Conservation (phyloP, 2,113 vertebrate genomes). For the Caranx melampygus region DNA sequence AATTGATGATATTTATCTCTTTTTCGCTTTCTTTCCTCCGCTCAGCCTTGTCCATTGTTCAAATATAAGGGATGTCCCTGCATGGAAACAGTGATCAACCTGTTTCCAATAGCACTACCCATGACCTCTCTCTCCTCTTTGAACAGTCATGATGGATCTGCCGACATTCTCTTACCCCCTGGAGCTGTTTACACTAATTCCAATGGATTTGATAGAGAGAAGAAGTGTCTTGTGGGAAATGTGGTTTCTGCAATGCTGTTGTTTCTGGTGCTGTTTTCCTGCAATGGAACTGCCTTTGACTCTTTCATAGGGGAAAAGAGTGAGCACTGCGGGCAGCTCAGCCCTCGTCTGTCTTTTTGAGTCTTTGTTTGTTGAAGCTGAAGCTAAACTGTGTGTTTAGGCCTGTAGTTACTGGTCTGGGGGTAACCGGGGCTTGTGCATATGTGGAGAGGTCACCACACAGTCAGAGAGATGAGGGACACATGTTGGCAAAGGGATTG, state of each 20-base stretch:
- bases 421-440: slow-evolving; percentile 22
- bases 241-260: slow-evolving; percentile 48
- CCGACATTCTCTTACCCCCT: slow-evolving; percentile 67
- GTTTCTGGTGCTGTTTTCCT: too few relatives aligned
- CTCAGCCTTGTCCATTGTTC: slow-evolving; percentile 21
- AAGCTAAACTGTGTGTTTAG: slow-evolving; percentile 41
- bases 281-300: slow-evolving; percentile 13
- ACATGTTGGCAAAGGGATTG: slow-evolving; percentile 15
- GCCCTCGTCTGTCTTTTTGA: slow-evolving; percentile 36
- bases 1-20: slow-evolving; percentile 57
- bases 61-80: slow-evolving; percentile 26
- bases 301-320: slow-evolving; percentile 33
- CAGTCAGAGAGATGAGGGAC: slow-evolving; percentile 34
- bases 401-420: slow-evolving; percentile 28
- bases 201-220: slow-evolving; percentile 43
- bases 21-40: slow-evolving; percentile 14
- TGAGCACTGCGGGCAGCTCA: slow-evolving; percentile 30
- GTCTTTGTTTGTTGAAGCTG: slow-evolving; percentile 43
- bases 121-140: slow-evolving; percentile 54
- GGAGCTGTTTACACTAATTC: slow-evolving; percentile 67
- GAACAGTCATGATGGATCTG: slow-evolving; percentile 68
- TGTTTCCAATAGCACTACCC: slow-evolving; percentile 64
- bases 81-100: slow-evolving; percentile 59
- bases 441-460: slow-evolving; percentile 36
- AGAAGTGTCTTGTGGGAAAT: slow-evolving; percentile 61